Percentiles rank a stretch among this genome's conserved stretches.
Conservation (phyloP, 1,140 invertebrate species). For the Mycetomoellerius zeteki region DNA sequence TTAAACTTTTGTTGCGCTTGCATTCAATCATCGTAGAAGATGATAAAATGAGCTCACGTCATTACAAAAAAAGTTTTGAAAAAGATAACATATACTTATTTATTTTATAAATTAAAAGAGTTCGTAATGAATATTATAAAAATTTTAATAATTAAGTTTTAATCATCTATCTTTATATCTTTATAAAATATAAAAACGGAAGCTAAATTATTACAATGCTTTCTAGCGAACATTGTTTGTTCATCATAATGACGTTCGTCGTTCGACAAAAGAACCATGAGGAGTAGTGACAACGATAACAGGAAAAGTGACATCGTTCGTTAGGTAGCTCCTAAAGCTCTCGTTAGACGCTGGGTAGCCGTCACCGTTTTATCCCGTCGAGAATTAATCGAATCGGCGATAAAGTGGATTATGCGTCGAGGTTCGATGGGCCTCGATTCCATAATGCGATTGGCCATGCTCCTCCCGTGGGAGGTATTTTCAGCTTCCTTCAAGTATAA, state of each 20-base stretch:
- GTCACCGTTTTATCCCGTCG: constrained; percentile 69
- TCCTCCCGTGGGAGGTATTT: constrained; percentile 51
- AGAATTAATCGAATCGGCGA: constrained; percentile 69
- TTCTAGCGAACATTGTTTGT: constrained; percentile 44
- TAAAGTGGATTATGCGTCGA: constrained; percentile 72
- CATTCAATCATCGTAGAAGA: background rate
- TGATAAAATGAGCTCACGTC: background rate
- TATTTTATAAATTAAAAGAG: background rate
- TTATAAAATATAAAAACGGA: background rate
- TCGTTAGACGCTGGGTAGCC: constrained; percentile 66
- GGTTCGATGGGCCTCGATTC: constrained; percentile 69
- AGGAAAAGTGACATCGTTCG: constrained; percentile 60
- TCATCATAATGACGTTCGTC: constrained; percentile 34
- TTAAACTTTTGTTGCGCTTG: background rate
- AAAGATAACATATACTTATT: background rate
- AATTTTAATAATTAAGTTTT: too few species aligned
- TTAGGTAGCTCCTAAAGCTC: constrained; percentile 61
- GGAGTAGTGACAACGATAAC: constrained; percentile 59
- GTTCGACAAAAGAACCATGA: constrained; percentile 33
- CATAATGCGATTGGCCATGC: constrained; percentile 67
- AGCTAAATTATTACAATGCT: constrained; percentile 10
- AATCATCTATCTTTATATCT: background rate
- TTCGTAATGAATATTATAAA: background rate
- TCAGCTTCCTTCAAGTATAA: constrained; percentile 67
- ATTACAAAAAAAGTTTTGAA: background rate